A percentile compares a stretch with the other conserved stretches of the same genome.
phyloP scores from a whole-genome alignment of 2,113 vertebrate genomes.

The Tragulus kanchil region DNA sequence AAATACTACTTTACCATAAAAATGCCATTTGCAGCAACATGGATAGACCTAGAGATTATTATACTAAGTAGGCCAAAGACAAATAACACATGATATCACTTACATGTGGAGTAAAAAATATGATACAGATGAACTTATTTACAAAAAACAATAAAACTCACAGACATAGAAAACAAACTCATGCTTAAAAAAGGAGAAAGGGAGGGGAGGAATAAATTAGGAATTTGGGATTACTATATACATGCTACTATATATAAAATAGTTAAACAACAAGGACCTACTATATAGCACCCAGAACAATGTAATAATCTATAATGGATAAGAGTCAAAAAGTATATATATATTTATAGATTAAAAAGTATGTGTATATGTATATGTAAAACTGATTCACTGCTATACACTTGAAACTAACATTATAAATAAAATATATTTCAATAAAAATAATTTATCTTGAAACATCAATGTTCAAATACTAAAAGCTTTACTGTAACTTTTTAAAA shows the following conservation, averaged over 20 bases:
- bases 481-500: background rate
- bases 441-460: background rate
- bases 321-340: background rate
- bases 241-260: background rate
- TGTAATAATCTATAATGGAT: background rate
- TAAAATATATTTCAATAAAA: background rate
- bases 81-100: background rate
- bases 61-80: background rate
- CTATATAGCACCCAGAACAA: background rate
- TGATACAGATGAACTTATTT: background rate
- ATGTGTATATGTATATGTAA: background rate
- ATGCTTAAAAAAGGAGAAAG: background rate
- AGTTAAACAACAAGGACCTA: background rate
- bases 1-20: background rate
- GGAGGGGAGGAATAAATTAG: background rate
- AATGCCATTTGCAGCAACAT: background rate
- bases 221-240: background rate
- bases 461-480: background rate
- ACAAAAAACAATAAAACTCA: background rate
- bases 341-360: background rate
- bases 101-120: background rate
- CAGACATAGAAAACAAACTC: background rate
- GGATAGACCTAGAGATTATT: background rate
- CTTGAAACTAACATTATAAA: background rate
- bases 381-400: background rate